Conservation (phyloP, 2,888 invertebrate species). For the Leptura quadrifasciata region DNA sequence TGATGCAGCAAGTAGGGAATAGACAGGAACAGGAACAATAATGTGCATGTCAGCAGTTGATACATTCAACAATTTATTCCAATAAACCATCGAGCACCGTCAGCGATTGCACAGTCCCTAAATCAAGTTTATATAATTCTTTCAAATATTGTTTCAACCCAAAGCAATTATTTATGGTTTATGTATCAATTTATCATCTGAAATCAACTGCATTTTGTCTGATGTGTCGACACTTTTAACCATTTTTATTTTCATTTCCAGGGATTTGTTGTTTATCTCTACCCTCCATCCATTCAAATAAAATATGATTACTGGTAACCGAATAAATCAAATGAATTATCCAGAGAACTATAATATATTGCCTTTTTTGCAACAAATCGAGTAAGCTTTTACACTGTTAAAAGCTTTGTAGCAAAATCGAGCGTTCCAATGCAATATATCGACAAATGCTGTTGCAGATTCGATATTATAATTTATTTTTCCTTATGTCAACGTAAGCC, state of each 20-base stretch:
- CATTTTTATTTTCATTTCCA: constrained; percentile 28
- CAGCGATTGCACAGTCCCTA: not conserved
- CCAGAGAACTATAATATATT: not conserved
- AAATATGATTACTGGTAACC: constrained; percentile 19
- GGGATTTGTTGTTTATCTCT: constrained; percentile 30
- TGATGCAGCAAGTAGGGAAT: too few relatives aligned
- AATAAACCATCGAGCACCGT: not conserved
- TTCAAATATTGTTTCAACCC: constrained; percentile 20
- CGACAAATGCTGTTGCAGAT: not conserved
- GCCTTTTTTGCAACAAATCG: constrained; percentile 7
- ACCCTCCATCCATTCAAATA: constrained; percentile 21
- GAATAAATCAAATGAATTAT: constrained; percentile 27
- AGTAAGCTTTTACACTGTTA: not conserved
- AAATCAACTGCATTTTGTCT: constrained; percentile 28
- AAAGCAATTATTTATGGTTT: constrained; percentile 12
- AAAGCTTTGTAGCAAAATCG: constrained; percentile 2
- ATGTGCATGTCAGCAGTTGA: not conserved
- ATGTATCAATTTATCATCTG: constrained; percentile 20
- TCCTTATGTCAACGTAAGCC: too few relatives aligned
- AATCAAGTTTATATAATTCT: not conserved
- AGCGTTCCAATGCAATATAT: not conserved
- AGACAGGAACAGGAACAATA: not conserved
- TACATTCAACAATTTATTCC: not conserved
- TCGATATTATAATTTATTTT: too few relatives aligned
- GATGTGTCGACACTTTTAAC: constrained; percentile 30